A percentile compares a stretch with the other conserved stretches of the same genome.
These are phyloP conservation scores for Drosophila meridiana DNA, from an alignment of 2,888 invertebrate genomes.

Conservation along the genomic window DNA sequence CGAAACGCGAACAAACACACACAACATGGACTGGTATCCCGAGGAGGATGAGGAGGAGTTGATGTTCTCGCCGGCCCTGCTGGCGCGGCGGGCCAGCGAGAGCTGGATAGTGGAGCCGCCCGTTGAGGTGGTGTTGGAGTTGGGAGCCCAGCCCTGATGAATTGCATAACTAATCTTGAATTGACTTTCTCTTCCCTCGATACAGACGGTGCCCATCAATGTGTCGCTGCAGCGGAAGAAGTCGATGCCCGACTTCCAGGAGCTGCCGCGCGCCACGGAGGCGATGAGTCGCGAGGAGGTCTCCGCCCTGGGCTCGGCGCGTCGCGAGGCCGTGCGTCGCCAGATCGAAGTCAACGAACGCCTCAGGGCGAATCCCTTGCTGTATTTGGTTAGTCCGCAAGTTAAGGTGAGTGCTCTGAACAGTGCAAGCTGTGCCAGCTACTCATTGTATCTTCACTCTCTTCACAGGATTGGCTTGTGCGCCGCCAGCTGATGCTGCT, in stretches of 20 bases:
- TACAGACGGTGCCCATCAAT: slow-evolving; percentile 91
- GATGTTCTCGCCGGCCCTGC: slow-evolving; percentile 94
- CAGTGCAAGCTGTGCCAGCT: neutral
- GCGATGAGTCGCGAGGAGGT: slow-evolving; percentile 98
- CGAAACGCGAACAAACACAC: neutral
- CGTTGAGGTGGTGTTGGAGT: slow-evolving; percentile 88
- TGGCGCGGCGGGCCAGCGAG: slow-evolving; percentile 94
- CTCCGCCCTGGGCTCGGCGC: slow-evolving; percentile 95
- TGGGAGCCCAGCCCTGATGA: too few relatives aligned
- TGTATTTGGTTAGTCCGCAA: slow-evolving; percentile 98
- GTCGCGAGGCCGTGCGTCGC: slow-evolving; percentile 96
- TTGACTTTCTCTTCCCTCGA: slow-evolving; percentile 42
- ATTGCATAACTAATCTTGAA: slow-evolving; percentile 13
- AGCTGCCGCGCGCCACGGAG: slow-evolving; percentile 91
- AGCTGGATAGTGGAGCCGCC: slow-evolving; percentile 96
- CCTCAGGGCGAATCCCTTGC: slow-evolving; percentile 96
- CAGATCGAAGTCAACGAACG: slow-evolving; percentile 96
- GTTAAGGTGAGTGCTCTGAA: slow-evolving; percentile 91
- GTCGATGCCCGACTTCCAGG: slow-evolving; percentile 97
- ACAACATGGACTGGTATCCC: slow-evolving; percentile 91
- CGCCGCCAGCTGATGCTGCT: slow-evolving; percentile 97
- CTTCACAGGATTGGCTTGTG: slow-evolving; percentile 95
- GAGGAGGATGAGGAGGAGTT: slow-evolving; percentile 94
- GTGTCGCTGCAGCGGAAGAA: slow-evolving; percentile 96
- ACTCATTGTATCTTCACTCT: neutral